phyloP scores from a whole-genome alignment of 2,797 vertebrate species.

The Sebastes jordani region DNA sequence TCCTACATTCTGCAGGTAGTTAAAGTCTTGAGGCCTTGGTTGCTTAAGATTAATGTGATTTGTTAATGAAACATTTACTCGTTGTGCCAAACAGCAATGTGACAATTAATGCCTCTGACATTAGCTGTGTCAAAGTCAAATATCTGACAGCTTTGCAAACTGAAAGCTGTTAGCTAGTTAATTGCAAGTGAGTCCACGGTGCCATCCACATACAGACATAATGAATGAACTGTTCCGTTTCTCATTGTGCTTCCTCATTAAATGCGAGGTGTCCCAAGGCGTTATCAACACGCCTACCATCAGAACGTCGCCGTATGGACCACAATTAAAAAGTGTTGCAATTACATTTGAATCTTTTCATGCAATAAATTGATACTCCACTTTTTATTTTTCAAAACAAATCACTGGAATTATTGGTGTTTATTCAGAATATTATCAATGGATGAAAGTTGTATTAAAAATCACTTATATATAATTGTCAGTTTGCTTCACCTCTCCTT shows the following conservation, averaged over 20 bases:
- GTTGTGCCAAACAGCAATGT: neutral
- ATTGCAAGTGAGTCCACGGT: neutral
- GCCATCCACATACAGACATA: neutral
- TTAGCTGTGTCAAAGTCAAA: constrained; percentile 1
- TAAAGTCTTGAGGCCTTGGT: neutral
- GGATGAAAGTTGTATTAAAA: neutral
- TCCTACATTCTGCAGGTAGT: neutral
- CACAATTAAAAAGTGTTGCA: neutral
- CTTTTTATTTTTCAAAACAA: neutral
- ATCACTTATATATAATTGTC: neutral
- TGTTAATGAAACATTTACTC: constrained; percentile 13
- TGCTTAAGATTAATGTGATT: constrained; percentile 8
- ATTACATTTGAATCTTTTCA: neutral
- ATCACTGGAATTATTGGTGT: neutral
- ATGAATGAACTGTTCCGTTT: neutral
- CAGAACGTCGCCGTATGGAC: neutral
- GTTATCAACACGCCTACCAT: neutral
- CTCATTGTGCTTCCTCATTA: neutral
- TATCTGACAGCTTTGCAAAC: constrained; percentile 18
- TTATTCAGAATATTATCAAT: neutral
- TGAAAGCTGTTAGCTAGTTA: neutral
- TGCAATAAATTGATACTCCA: neutral
- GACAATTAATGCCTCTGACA: constrained; percentile 6
- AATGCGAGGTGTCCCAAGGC: neutral
- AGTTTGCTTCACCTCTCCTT: neutral